A percentile compares a stretch with the other conserved stretches of the same genome.
These are phyloP conservation scores for Trissolcus basalis DNA, from an alignment of 1,140 invertebrate species.

Conservation along the genomic window DNA sequence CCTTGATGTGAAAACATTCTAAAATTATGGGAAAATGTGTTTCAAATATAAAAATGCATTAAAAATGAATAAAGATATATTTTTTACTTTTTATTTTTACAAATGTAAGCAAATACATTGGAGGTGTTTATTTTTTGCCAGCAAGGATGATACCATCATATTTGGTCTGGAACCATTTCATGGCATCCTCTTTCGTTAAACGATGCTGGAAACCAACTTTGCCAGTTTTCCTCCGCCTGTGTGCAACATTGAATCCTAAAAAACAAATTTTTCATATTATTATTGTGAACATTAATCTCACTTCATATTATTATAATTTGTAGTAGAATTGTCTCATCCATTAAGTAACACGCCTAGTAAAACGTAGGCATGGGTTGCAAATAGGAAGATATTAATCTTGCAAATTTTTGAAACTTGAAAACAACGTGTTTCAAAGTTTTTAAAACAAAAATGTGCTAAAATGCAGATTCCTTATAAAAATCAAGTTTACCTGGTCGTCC, in stretches of 20 bases:
- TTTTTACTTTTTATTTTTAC: slow-evolving; percentile 61
- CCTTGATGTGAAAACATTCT: too few species aligned
- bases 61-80: slow-evolving; percentile 6
- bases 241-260: slow-evolving; percentile 94
- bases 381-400: slow-evolving; percentile 75
- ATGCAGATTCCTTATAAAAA: background rate
- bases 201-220: slow-evolving; percentile 94
- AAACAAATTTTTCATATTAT: background rate
- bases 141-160: slow-evolving; percentile 93
- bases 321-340: slow-evolving; percentile 65
- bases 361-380: slow-evolving; percentile 77
- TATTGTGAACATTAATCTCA: slow-evolving; percentile 2
- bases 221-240: slow-evolving; percentile 93
- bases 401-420: slow-evolving; percentile 64
- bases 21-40: too few species aligned
- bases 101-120: slow-evolving; percentile 65
- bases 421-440: background rate
- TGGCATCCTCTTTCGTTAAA: slow-evolving; percentile 97
- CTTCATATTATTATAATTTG: slow-evolving; percentile 32
- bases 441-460: slow-evolving; percentile 5
- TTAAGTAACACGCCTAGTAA: slow-evolving; percentile 76
- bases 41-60: too few species aligned
- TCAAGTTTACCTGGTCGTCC: slow-evolving; percentile 89
- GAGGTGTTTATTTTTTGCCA: slow-evolving; percentile 82
- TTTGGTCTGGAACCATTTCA: slow-evolving; percentile 99